These are phyloP conservation scores for Boulengeromyrus knoepffleri DNA, from an alignment of 2,113 vertebrate genomes.

Conservation along the genomic window DNA sequence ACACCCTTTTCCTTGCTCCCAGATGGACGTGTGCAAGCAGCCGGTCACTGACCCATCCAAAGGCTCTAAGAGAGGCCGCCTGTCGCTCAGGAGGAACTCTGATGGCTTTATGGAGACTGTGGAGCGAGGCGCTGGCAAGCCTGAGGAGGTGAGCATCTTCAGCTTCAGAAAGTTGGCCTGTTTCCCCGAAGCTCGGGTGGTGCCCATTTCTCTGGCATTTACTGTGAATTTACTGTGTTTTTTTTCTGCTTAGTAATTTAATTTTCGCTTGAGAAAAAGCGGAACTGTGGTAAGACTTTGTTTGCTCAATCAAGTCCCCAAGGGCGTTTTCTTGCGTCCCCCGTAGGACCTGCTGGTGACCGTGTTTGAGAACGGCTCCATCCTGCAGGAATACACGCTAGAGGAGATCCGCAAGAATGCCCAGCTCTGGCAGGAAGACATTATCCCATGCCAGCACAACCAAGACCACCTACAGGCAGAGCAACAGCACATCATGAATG, in stretches of 20 bases:
- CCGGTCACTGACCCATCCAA: slow-evolving; percentile 64
- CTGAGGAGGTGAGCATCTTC: slow-evolving; percentile 52
- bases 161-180: not conserved
- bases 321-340: not conserved
- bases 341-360: slow-evolving; percentile 59
- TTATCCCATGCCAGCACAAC: slow-evolving; percentile 41
- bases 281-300: not conserved
- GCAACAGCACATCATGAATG: slow-evolving; percentile 53
- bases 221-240: not conserved
- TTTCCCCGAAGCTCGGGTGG: not conserved
- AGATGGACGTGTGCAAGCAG: slow-evolving; percentile 68
- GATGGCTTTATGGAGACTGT: slow-evolving; percentile 58
- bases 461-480: slow-evolving; percentile 28
- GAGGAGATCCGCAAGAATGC: slow-evolving; percentile 64
- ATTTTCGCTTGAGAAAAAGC: not conserved
- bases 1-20: not conserved
- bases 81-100: slow-evolving; percentile 59
- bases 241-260: not conserved
- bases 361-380: slow-evolving; percentile 59
- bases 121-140: slow-evolving; percentile 58
- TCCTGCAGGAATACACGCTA: slow-evolving; percentile 59
- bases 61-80: slow-evolving; percentile 57
- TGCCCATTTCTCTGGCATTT: not conserved
- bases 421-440: slow-evolving; percentile 46
- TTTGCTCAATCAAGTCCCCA: not conserved